These are phyloP conservation scores for Drosophila fulvimacula DNA, from an alignment of 2,888 invertebrate genomes.

Conservation along the genomic window DNA sequence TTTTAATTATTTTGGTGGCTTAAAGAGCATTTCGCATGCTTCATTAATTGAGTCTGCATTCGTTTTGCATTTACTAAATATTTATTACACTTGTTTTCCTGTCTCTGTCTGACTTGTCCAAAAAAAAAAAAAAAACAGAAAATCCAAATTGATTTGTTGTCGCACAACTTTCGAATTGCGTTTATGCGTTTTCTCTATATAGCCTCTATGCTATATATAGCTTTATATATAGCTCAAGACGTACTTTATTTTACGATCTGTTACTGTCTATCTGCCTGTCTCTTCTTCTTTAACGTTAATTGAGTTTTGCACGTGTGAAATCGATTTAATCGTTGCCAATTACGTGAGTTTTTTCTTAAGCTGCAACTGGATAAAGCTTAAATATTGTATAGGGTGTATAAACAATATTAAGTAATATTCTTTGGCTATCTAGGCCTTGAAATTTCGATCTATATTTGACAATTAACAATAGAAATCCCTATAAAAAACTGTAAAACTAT, in stretches of 20 bases:
- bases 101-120: constrained; percentile 19
- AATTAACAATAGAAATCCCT: too few relatives aligned
- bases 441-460: neutral
- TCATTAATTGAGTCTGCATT: constrained; percentile 65
- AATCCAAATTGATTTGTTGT: constrained; percentile 49
- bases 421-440: neutral
- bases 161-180: constrained; percentile 66
- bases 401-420: neutral
- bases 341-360: constrained; percentile 21
- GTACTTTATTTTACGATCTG: constrained; percentile 40
- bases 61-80: constrained; percentile 33
- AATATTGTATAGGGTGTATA: neutral
- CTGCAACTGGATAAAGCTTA: neutral
- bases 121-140: too few relatives aligned
- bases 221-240: constrained; percentile 10
- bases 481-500: too few relatives aligned
- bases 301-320: constrained; percentile 29
- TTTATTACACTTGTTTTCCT: constrained; percentile 42
- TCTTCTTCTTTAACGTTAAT: constrained; percentile 29
- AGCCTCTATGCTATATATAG: constrained; percentile 4
- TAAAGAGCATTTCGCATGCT: constrained; percentile 59
- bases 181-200: constrained; percentile 35
- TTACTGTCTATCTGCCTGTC: constrained; percentile 4
- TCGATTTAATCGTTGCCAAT: constrained; percentile 3
- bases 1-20: constrained; percentile 22